phyloP scores from a whole-genome alignment of 2,888 invertebrate genomes.

The Tineola bisselliella region DNA sequence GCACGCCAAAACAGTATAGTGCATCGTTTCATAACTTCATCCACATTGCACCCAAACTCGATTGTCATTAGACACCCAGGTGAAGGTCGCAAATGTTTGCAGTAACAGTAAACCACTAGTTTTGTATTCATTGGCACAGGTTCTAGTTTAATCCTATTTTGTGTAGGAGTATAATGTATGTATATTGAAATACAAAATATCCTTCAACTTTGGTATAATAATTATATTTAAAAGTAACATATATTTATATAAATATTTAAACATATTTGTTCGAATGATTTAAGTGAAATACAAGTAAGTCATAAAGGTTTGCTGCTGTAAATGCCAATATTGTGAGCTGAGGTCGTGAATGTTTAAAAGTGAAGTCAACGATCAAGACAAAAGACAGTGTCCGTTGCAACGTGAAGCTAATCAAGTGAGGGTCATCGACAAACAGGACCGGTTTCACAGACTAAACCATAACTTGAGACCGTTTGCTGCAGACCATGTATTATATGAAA shows the following conservation, averaged over 20 bases:
- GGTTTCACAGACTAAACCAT: not conserved
- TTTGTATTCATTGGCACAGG: not conserved
- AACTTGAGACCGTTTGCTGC: not conserved
- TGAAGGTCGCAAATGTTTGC: not conserved
- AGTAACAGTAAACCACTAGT: not conserved
- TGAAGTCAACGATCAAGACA: not conserved
- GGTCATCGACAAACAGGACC: conserved; percentile 4
- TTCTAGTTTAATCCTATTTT: not conserved
- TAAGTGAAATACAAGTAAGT: too few relatives aligned
- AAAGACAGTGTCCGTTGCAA: conserved; percentile 4
- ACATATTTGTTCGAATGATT: too few relatives aligned
- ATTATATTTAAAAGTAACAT: too few relatives aligned
- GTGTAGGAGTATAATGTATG: not conserved
- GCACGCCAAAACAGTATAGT: not conserved
- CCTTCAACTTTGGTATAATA: too few relatives aligned
- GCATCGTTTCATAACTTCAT: conserved; percentile 4
- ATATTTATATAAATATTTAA: too few relatives aligned
- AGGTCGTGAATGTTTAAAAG: not conserved
- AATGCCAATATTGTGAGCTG: too few relatives aligned
- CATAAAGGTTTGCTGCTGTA: too few relatives aligned
- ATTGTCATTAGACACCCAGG: not conserved
- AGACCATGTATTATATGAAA: not conserved
- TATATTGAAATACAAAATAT: too few relatives aligned
- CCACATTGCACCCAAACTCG: not conserved
- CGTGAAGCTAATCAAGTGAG: not conserved